Conservation (phyloP, 53 echinoderm and acorn worm genomes). For the Hippasteria phrygiana region DNA sequence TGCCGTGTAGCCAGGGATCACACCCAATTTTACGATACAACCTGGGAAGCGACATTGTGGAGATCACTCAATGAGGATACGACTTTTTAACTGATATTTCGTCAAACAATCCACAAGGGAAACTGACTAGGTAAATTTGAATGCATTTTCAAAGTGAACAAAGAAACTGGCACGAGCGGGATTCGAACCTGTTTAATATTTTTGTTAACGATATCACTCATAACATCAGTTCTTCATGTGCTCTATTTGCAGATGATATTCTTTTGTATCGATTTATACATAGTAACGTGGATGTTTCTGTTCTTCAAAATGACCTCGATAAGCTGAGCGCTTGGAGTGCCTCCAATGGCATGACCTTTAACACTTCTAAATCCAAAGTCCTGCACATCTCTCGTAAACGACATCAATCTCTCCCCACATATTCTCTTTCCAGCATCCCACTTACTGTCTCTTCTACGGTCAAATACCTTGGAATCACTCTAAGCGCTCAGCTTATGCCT, state of each 20-base stretch:
- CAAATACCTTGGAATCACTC: not conserved
- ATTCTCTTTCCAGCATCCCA: not conserved
- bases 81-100: too few species aligned
- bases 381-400: not conserved
- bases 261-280: not conserved
- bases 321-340: not conserved
- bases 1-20: too few species aligned
- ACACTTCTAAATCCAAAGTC: not conserved
- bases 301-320: not conserved
- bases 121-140: too few species aligned
- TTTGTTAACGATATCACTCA: not conserved
- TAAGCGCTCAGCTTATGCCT: too few species aligned
- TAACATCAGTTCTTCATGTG: not conserved
- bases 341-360: not conserved
- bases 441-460: not conserved
- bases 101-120: too few species aligned
- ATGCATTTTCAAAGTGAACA: too few species aligned
- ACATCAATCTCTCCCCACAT: not conserved
- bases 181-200: too few species aligned
- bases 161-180: too few species aligned
- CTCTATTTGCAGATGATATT: not conserved
- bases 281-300: not conserved
- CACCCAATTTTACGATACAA: too few species aligned
- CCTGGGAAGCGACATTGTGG: too few species aligned
- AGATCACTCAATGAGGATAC: too few species aligned